Conservation (phyloP, 2,797 vertebrate genomes). For the Gila robusta region DNA sequence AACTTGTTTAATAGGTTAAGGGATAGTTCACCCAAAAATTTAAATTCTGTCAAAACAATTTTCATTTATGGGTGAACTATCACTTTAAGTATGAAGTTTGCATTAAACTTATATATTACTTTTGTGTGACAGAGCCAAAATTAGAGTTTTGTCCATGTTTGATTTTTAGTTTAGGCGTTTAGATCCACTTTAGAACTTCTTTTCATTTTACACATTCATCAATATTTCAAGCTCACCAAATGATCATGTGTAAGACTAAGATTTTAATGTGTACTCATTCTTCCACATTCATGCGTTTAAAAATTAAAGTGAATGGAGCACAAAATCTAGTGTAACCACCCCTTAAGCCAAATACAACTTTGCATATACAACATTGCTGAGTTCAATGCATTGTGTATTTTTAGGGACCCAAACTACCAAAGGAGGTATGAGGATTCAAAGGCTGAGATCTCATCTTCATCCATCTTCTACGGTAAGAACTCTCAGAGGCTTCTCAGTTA, state of each 20-base stretch:
- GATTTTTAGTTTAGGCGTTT: background rate
- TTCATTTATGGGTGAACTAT: too few relatives aligned
- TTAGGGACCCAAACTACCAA: constrained; percentile 74
- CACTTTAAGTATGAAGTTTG: background rate
- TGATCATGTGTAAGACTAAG: background rate
- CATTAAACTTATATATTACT: background rate
- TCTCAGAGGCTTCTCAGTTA: background rate
- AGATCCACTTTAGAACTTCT: background rate
- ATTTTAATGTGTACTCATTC: background rate
- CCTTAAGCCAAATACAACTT: background rate
- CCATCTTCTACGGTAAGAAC: constrained; percentile 73
- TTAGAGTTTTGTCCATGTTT: background rate
- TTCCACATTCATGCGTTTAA: background rate
- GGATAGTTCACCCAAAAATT: too few relatives aligned
- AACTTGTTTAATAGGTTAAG: background rate
- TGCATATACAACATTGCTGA: background rate
- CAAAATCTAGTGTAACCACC: background rate
- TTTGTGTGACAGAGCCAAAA: background rate
- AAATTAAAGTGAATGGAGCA: background rate
- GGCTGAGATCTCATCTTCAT: constrained; percentile 62
- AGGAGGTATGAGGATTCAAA: constrained; percentile 71
- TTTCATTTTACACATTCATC: background rate
- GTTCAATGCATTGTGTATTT: constrained; percentile 44
- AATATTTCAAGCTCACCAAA: background rate
- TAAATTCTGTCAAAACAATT: too few relatives aligned